Conservation (phyloP, 2,797 vertebrate species). For the Enteromius treurensis region DNA sequence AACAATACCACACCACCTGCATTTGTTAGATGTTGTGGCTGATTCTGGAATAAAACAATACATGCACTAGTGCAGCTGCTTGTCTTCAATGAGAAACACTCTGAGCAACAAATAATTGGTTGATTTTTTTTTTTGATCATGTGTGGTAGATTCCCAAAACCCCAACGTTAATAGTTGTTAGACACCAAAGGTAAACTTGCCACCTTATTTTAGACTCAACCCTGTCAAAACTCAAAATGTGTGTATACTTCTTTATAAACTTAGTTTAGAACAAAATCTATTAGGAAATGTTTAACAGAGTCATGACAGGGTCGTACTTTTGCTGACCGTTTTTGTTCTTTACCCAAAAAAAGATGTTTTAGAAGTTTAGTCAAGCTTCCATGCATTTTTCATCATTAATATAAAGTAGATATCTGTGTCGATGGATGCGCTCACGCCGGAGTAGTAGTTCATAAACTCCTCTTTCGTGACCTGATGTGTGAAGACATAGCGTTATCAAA, state of each 20-base stretch:
- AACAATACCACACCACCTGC: conserved; percentile 58
- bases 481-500: conserved; percentile 66
- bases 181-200: conserved; percentile 23
- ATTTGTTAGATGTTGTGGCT: conserved; percentile 44
- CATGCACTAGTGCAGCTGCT: conserved; percentile 32
- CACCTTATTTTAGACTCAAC: conserved; percentile 20
- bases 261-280: neutral
- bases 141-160: conserved; percentile 17
- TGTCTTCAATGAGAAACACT: conserved; percentile 55
- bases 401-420: conserved; percentile 80
- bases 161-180: conserved; percentile 11
- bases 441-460: conserved; percentile 88
- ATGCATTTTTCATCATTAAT: conserved; percentile 82
- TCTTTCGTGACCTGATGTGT: conserved; percentile 81
- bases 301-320: conserved; percentile 28
- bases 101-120: neutral
- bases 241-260: neutral
- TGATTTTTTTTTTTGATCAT: conserved; percentile 8
- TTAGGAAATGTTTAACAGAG: conserved; percentile 35
- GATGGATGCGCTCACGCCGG: conserved; percentile 85
- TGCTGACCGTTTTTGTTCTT: conserved; percentile 48
- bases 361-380: conserved; percentile 75
- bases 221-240: conserved; percentile 20
- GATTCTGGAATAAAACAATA: conserved; percentile 39
- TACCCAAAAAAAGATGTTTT: conserved; percentile 60